Conservation (phyloP, 2,888 invertebrate genomes). For the Morpho achilles region DNA sequence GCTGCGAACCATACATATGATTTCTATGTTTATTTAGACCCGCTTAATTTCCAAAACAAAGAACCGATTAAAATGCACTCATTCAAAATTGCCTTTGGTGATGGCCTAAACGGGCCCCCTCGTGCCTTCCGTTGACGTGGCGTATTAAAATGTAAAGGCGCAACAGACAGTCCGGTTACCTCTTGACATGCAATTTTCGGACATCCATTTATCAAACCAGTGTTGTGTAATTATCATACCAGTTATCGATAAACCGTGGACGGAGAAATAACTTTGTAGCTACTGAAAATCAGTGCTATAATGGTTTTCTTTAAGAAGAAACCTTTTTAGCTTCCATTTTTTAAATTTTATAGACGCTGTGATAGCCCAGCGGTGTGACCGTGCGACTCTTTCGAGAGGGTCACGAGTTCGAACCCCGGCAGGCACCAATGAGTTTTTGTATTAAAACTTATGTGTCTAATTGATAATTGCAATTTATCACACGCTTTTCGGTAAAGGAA, state of each 20-base stretch:
- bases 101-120: conserved; percentile 52
- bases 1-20: neutral
- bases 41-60: conserved; percentile 25
- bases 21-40: conserved; percentile 7
- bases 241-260: conserved; percentile 34
- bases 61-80: conserved; percentile 27
- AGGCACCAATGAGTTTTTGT: too few relatives aligned
- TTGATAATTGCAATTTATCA: too few relatives aligned
- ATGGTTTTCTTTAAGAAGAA: too few relatives aligned
- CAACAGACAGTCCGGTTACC: conserved; percentile 62
- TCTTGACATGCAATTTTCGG: conserved; percentile 76
- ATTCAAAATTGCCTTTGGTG: conserved; percentile 43
- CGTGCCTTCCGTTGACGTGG: conserved; percentile 49
- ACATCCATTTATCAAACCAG: conserved; percentile 63
- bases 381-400: too few relatives aligned
- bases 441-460: too few relatives aligned
- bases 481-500: too few relatives aligned
- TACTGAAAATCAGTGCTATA: too few relatives aligned
- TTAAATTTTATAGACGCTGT: too few relatives aligned
- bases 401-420: too few relatives aligned
- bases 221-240: conserved; percentile 27
- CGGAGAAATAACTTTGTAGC: too few relatives aligned
- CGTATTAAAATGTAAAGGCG: conserved; percentile 68
- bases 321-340: too few relatives aligned
- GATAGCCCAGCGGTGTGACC: too few relatives aligned